A percentile compares a stretch with the other conserved stretches of the same genome.
Evolutionary conservation across 2,113 vertebrate genomes (phyloP).

Genomic region (Carassius gibelio): DNA sequence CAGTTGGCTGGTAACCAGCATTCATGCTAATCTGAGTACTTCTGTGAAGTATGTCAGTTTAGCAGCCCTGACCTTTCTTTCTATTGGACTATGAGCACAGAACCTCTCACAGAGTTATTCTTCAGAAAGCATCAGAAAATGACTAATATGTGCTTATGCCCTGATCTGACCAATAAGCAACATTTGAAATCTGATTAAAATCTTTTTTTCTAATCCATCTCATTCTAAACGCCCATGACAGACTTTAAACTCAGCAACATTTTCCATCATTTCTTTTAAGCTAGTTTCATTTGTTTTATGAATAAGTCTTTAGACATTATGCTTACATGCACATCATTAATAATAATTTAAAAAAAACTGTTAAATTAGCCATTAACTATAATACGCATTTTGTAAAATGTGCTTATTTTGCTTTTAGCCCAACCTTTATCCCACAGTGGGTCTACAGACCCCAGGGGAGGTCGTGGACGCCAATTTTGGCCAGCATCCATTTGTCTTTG

Average conservation of each 20-base stretch:
- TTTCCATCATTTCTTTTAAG: not conserved
- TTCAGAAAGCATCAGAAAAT: not conserved
- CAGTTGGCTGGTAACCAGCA: slow-evolving; percentile 60
- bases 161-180: not conserved
- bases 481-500: slow-evolving; percentile 96
- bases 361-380: not conserved
- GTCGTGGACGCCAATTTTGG: slow-evolving; percentile 98
- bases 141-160: not conserved
- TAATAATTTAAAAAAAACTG: too few relatives aligned
- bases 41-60: slow-evolving; percentile 64
- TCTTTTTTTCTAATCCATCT: not conserved
- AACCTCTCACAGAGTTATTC: slow-evolving; percentile 31
- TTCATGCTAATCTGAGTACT: slow-evolving; percentile 66
- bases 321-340: not conserved
- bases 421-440: slow-evolving; percentile 97
- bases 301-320: not conserved
- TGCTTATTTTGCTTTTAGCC: slow-evolving; percentile 77
- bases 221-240: not conserved
- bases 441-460: slow-evolving; percentile 96
- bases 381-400: not conserved
- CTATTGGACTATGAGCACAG: slow-evolving; percentile 54
- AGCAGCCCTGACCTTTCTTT: slow-evolving; percentile 64
- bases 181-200: not conserved
- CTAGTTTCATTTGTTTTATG: not conserved
- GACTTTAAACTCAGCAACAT: not conserved